Conservation (phyloP, 2,888 invertebrate genomes). For the Phlogophora meticulosa region DNA sequence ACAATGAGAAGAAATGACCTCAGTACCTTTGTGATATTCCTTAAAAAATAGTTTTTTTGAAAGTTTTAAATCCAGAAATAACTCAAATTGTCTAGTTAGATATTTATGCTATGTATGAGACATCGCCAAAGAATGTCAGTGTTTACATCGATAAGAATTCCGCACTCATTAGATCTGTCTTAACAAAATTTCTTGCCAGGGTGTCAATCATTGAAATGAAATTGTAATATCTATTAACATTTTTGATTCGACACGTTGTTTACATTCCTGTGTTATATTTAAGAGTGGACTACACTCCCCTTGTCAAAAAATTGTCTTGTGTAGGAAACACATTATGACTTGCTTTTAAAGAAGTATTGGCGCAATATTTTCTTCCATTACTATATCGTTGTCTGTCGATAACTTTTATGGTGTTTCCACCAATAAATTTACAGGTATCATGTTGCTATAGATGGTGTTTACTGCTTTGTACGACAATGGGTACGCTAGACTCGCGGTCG, state of each 20-base stretch:
- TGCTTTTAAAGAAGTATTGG: background rate
- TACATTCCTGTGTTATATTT: background rate
- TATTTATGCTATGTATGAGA: slow-evolving; percentile 12
- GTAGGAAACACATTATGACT: slow-evolving; percentile 7
- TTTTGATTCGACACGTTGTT: slow-evolving; percentile 21
- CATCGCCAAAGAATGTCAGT: slow-evolving; percentile 32
- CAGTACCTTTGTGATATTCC: background rate
- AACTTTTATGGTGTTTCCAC: slow-evolving; percentile 22
- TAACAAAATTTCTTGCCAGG: slow-evolving; percentile 9
- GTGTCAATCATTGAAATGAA: slow-evolving; percentile 32
- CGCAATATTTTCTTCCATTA: background rate
- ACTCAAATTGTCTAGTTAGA: slow-evolving; percentile 11
- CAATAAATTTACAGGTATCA: slow-evolving; percentile 17
- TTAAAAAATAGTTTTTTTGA: slow-evolving; percentile 3
- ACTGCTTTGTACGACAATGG: slow-evolving; percentile 36
- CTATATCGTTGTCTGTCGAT: background rate
- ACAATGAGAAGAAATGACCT: slow-evolving; percentile 1
- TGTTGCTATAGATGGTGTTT: slow-evolving; percentile 34
- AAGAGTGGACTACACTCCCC: background rate
- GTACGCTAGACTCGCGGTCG: background rate
- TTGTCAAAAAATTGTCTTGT: slow-evolving; percentile 9
- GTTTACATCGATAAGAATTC: slow-evolving; percentile 27
- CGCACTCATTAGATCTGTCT: slow-evolving; percentile 23
- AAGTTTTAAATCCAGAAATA: slow-evolving; percentile 48
- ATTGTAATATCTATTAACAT: slow-evolving; percentile 17